A percentile compares a stretch with the other conserved stretches of the same genome.
Evolutionary conservation across 2,888 invertebrate species (phyloP).

Genomic region (Chydorus sphaericus): DNA sequence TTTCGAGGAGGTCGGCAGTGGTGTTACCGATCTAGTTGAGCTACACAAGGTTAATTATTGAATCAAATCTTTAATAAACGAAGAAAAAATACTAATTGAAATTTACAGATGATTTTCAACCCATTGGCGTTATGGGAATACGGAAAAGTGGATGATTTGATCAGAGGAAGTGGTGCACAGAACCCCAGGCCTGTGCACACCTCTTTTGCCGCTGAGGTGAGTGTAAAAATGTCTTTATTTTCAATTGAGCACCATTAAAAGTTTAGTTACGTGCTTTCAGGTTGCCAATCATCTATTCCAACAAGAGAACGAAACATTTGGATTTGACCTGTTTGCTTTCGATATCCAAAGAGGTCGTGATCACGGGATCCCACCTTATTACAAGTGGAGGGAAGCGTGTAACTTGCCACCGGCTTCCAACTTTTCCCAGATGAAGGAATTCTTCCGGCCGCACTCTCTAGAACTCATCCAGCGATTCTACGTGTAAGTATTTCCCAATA

Average conservation of each 20-base stretch:
- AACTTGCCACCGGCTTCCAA: constrained; percentile 41
- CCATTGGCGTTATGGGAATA: constrained; percentile 51
- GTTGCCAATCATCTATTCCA: constrained; percentile 54
- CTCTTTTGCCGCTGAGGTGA: constrained; percentile 46
- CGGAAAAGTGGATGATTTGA: constrained; percentile 44
- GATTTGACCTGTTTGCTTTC: constrained; percentile 68
- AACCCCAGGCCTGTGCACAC: constrained; percentile 44
- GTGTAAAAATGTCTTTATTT: neutral
- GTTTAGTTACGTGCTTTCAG: constrained; percentile 28
- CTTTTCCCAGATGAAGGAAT: neutral
- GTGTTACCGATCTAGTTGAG: constrained; percentile 44
- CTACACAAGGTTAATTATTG: no score
- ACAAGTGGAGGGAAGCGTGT: constrained; percentile 59
- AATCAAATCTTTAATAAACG: no score
- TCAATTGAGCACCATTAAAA: neutral
- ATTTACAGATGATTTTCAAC: constrained; percentile 67
- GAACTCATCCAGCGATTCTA: constrained; percentile 1
- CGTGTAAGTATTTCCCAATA: neutral
- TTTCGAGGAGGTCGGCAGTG: constrained; percentile 38
- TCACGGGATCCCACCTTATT: constrained; percentile 69
- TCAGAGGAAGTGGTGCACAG: constrained; percentile 50
- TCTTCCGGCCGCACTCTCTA: neutral
- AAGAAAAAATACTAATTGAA: no score
- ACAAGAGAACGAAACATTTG: constrained; percentile 36
- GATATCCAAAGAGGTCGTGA: constrained; percentile 81